Evolutionary conservation across 1,140 invertebrate genomes (phyloP), one percentile per base, ranked within the genome.

Genomic region (Homalodisca vitripennis): DNA sequence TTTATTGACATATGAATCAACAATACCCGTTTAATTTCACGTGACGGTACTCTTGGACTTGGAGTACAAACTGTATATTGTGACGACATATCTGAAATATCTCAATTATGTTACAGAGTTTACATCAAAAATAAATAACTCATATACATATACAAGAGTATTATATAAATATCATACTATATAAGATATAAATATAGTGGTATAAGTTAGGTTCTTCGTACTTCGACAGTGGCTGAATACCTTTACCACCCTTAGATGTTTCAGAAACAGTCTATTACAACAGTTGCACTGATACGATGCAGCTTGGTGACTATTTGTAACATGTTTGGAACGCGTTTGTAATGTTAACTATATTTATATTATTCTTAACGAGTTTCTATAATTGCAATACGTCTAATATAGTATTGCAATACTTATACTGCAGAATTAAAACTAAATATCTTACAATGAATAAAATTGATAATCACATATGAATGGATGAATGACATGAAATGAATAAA

Each of bases 11-110:
- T 51, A 60, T 60, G 26, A 60, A 27, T 60, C 55, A 60, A 60
- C 55, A 60, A 60, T 60, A 60, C 55, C 55, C 55, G 55, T 60
- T 60, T 60, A 60, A 26, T 60, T 60, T 41, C 6, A 41, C 34
- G 17, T 10, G 6, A 41, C 6, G 34, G 34, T 17, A 10, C 17
- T 41, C 17, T 41, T 17, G 6, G 17, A 41, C 34, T 17, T 41
- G 34, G 6, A 41, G 6, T 41, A 41, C 6, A 10, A 41, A 41
- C 34, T 41, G 34, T 41, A 41, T 41, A 6, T 41, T 41, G 6
- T 41, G 6, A 10, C 34, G 17, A 41, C 34, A 17, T 10, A 41
- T 41, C 6, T 41, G 17, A 6, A 41, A 6, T 41, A 60, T 60
- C 12, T 60, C 22, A 6, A 26, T 27, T 60, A 27, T 10, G 2